These are phyloP conservation scores for Acrobasis suavella DNA, from an alignment of 2,888 invertebrate genomes.

Conservation along the genomic window DNA sequence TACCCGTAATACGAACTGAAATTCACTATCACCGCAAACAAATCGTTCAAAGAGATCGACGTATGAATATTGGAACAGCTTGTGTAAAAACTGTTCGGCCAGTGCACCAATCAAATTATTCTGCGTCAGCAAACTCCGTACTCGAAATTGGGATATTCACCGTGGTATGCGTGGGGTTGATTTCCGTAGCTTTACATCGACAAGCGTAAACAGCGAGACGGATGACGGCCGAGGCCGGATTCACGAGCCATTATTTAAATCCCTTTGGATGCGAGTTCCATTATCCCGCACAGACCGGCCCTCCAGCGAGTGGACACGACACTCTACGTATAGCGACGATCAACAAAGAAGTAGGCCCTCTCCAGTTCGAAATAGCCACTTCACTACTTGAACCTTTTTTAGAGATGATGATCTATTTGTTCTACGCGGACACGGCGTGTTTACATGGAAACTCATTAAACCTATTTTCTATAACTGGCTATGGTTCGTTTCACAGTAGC, in stretches of 20 bases:
- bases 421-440: not conserved
- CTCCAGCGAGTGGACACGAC: conserved; percentile 56
- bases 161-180: conserved; percentile 23
- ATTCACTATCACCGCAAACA: conserved; percentile 7
- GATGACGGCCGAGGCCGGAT: conserved; percentile 46
- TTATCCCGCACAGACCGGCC: conserved; percentile 54
- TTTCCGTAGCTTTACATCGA: conserved; percentile 49
- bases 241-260: conserved; percentile 70
- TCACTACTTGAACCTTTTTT: conserved; percentile 28
- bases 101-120: conserved; percentile 21
- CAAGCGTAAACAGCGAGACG: conserved; percentile 49
- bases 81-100: conserved; percentile 3
- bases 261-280: conserved; percentile 66
- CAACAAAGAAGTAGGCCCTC: conserved; percentile 49
- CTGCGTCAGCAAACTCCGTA: conserved; percentile 18
- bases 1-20: conserved; percentile 3
- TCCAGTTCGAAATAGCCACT: conserved; percentile 32
- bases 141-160: conserved; percentile 9
- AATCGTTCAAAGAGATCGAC: conserved; percentile 4
- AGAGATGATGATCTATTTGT: conserved; percentile 20
- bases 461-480: not conserved
- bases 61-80: conserved; percentile 12
- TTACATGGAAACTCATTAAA: not conserved
- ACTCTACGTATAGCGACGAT: conserved; percentile 47
- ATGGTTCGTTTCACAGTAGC: not conserved